Evolutionary conservation across 2,888 invertebrate genomes (phyloP).

Genomic region (Drosophila maculinotata): DNA sequence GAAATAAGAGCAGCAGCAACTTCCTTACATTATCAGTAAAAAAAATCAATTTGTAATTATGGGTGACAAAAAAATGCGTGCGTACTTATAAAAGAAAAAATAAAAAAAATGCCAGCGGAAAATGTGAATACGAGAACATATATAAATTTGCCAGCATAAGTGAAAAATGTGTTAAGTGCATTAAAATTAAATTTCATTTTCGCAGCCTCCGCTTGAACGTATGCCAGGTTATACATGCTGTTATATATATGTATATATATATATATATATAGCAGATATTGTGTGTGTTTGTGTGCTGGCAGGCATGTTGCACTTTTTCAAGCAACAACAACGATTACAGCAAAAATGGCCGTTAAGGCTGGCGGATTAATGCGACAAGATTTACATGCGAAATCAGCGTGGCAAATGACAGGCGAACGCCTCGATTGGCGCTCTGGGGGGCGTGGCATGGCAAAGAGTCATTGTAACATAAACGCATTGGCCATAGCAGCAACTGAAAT

Average conservation of each 20-base stretch:
- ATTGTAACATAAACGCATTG: conserved; percentile 39
- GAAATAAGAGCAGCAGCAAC: conserved; percentile 7
- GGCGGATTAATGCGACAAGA: conserved; percentile 66
- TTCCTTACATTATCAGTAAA: conserved; percentile 57
- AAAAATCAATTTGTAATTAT: conserved; percentile 74
- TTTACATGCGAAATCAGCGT: conserved; percentile 67
- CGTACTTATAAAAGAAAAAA: conserved; percentile 12
- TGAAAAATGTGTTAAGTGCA: conserved; percentile 79
- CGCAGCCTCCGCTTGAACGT: conserved; percentile 19
- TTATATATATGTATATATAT: conserved; percentile 3
- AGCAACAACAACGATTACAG: conserved; percentile 23
- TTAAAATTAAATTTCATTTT: conserved; percentile 76
- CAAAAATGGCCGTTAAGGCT: conserved; percentile 58
- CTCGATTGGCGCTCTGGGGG: conserved; percentile 1
- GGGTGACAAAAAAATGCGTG: conserved; percentile 40
- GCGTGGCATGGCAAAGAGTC: conserved; percentile 11
- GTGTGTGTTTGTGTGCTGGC: conserved; percentile 4
- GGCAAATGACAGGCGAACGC: conserved; percentile 10
- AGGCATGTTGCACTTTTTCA: conserved; percentile 42
- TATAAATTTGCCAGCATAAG: conserved; percentile 61
- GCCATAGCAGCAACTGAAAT: neutral
- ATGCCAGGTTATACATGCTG: conserved; percentile 3
- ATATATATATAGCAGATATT: neutral
- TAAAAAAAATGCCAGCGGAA: conserved; percentile 19
- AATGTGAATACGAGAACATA: conserved; percentile 23